Conservation (phyloP, 2,888 invertebrate genomes). For the Tipula confusa region DNA sequence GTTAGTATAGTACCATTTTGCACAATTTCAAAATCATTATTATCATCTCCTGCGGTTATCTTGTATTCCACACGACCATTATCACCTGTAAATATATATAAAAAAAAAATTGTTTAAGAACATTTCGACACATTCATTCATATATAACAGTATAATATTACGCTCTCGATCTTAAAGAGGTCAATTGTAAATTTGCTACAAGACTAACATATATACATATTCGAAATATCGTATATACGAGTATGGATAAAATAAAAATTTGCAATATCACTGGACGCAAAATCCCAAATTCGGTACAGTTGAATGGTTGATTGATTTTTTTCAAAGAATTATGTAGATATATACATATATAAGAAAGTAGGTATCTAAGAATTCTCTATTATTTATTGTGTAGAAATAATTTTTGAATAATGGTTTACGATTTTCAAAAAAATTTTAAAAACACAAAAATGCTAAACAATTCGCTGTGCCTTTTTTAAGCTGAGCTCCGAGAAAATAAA, state of each 20-base stretch:
- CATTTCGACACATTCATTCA: background rate
- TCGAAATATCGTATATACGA: too few relatives aligned
- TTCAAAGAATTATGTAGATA: background rate
- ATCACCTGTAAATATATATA: slow-evolving; percentile 58
- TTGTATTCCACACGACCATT: slow-evolving; percentile 81
- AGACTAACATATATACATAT: background rate
- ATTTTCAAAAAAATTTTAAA: background rate
- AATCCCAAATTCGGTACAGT: background rate
- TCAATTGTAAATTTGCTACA: background rate
- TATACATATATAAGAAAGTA: slow-evolving; percentile 4
- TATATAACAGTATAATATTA: background rate
- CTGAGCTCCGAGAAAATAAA: background rate
- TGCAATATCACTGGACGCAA: slow-evolving; percentile 7
- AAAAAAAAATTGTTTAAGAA: background rate
- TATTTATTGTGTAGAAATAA: slow-evolving; percentile 1
- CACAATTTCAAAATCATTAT: slow-evolving; percentile 72
- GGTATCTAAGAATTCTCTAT: background rate
- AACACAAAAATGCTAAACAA: background rate
- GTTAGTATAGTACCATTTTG: slow-evolving; percentile 82
- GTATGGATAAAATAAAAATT: background rate
- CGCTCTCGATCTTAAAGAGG: slow-evolving; percentile 1
- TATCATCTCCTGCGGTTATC: slow-evolving; percentile 77
- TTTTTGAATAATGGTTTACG: background rate
- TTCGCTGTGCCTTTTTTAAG: background rate
- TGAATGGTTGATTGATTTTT: slow-evolving; percentile 16